These are phyloP conservation scores for Teinopalpus imperialis DNA, from an alignment of 2,888 invertebrate genomes.

Conservation along the genomic window DNA sequence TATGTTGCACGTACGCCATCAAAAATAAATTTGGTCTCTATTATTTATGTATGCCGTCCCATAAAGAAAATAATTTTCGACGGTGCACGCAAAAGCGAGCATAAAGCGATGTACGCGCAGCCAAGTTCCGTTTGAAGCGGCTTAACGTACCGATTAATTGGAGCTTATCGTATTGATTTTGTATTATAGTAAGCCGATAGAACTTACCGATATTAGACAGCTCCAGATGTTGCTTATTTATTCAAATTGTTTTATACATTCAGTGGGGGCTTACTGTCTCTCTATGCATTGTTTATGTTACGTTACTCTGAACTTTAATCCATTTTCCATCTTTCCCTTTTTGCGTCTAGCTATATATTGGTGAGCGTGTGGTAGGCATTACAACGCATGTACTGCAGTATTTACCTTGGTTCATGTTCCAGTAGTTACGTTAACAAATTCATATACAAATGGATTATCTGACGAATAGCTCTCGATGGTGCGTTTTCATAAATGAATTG, in stretches of 20 bases:
- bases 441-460: slow-evolving; percentile 18
- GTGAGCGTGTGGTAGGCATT: slow-evolving; percentile 1
- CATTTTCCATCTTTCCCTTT: slow-evolving; percentile 28
- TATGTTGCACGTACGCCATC: slow-evolving; percentile 10
- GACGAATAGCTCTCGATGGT: slow-evolving; percentile 1
- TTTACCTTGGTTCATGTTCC: slow-evolving; percentile 8
- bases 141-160: slow-evolving; percentile 68
- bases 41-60: slow-evolving; percentile 50
- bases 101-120: slow-evolving; percentile 32
- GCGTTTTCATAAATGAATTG: slow-evolving; percentile 12
- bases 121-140: slow-evolving; percentile 45
- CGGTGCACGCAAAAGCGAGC: slow-evolving; percentile 25
- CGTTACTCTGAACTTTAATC: slow-evolving; percentile 28
- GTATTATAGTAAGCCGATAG: slow-evolving; percentile 65
- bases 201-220: slow-evolving; percentile 57
- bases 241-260: slow-evolving; percentile 44
- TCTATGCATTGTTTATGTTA: slow-evolving; percentile 35
- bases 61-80: slow-evolving; percentile 37
- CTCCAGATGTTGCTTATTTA: slow-evolving; percentile 56
- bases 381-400: slow-evolving; percentile 11
- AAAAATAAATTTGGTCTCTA: slow-evolving; percentile 22
- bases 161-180: slow-evolving; percentile 72
- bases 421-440: slow-evolving; percentile 24
- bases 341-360: slow-evolving; percentile 23
- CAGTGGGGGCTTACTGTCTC: slow-evolving; percentile 31